Evolutionary conservation across 2,797 vertebrate genomes (phyloP).

Genomic region (Galaxias olidus): DNA sequence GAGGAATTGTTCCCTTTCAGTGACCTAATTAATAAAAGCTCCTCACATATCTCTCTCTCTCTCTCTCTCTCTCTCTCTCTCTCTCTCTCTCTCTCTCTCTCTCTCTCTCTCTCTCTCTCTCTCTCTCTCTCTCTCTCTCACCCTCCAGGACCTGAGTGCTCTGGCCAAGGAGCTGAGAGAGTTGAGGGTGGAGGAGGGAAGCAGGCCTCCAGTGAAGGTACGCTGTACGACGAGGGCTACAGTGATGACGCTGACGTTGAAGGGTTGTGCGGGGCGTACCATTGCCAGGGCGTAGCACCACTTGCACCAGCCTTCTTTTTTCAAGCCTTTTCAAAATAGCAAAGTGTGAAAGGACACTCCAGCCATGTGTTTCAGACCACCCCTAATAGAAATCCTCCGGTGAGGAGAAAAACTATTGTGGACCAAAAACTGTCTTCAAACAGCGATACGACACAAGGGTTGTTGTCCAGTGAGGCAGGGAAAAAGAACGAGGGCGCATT

Average conservation of each 20-base stretch:
- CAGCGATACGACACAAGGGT: no score
- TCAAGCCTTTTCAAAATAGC: no score
- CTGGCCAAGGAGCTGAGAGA: conserved; percentile 94
- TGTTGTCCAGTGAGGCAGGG: no score
- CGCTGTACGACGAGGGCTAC: neutral
- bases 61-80: conserved; percentile 13
- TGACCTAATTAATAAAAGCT: conserved; percentile 13
- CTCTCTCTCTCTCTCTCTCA: conserved; percentile 5
- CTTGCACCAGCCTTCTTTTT: no score
- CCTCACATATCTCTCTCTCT: conserved; percentile 11
- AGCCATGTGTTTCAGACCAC: no score
- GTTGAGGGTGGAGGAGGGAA: conserved; percentile 92
- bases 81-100: neutral
- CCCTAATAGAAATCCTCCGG: no score
- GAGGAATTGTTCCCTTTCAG: neutral
- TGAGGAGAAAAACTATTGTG: no score
- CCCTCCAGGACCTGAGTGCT: conserved; percentile 88
- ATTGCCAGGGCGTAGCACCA: no score
- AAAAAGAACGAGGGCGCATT: no score
- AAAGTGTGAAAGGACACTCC: no score
- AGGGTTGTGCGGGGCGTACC: no score
- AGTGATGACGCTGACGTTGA: neutral
- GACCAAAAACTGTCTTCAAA: no score
- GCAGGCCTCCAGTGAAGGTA: conserved; percentile 92
- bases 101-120: conserved; percentile 7